These are phyloP conservation scores for Yasuhikotakia modesta DNA, from an alignment of 2,797 vertebrate genomes.

Conservation along the genomic window DNA sequence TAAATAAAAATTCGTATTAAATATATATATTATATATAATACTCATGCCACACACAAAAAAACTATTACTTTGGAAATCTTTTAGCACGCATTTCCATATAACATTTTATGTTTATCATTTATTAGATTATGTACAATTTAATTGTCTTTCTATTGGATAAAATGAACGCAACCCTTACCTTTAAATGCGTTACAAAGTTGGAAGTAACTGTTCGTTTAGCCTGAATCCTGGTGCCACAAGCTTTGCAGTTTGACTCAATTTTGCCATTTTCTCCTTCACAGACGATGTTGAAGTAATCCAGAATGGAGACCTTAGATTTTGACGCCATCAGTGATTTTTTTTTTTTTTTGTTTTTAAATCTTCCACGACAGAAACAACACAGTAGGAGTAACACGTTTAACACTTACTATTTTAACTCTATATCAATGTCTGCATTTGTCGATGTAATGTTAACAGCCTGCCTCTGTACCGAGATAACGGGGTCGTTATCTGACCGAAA, in stretches of 20 bases:
- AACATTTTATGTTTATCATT: neutral
- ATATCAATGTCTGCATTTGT: neutral
- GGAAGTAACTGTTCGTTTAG: slow-evolving; percentile 82
- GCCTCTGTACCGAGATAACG: too few relatives aligned
- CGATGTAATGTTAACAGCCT: neutral
- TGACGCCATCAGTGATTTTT: slow-evolving; percentile 79
- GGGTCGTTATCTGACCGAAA: slow-evolving; percentile 29
- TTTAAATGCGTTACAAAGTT: slow-evolving; percentile 86
- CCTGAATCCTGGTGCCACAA: slow-evolving; percentile 82
- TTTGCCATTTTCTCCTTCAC: slow-evolving; percentile 84
- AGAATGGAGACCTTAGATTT: slow-evolving; percentile 81
- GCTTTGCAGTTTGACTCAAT: slow-evolving; percentile 85
- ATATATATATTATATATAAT: neutral
- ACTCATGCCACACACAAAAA: too few relatives aligned
- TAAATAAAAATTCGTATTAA: neutral
- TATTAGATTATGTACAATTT: neutral
- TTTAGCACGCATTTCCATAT: too few relatives aligned
- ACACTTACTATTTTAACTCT: neutral
- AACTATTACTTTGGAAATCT: too few relatives aligned
- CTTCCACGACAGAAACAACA: slow-evolving; percentile 12
- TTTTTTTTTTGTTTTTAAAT: too few relatives aligned
- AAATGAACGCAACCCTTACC: slow-evolving; percentile 67
- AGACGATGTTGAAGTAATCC: slow-evolving; percentile 85
- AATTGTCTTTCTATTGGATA: neutral
- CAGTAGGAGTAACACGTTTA: neutral